Base-by-base conservation (phyloP, 2,888 invertebrate species). In the Drosophila differens region DNA sequence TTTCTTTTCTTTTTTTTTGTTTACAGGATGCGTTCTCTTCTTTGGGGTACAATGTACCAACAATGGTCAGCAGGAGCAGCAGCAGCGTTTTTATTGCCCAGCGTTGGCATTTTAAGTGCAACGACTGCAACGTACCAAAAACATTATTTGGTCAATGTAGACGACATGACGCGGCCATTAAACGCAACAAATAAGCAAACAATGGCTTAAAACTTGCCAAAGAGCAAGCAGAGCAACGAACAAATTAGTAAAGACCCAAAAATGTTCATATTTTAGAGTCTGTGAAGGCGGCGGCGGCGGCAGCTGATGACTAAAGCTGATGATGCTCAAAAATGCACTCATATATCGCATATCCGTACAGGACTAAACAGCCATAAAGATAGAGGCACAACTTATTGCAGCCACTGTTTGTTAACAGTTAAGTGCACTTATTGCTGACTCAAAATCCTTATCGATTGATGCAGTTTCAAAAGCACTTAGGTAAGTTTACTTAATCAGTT, bases 41-140 rank as follows among this genome's bases (percentile, higher is more conserved):
- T 78, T 61, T 62, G 78, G 88, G 89, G 88, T 85, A 89, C 89
- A 89, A 84, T 91, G 91, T 85, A 89, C 91, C 87, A 81, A 90
- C 89, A 87, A 89, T 91, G 91, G 85, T 82, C 89, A 86, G 76
- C 74, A 83, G 60, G 65, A 70, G 59, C 66, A 54, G 53, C 33
- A 54, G 53, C 32, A 71, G 58, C 67, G 71, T 82, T 91, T 92
- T 92, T 92, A 92, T 92, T 91, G 86, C 91, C 81, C 83, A 82
- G 83, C 88, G 79, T 70, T 91, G 92, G 91, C 91, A 91, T 92
- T 91, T 92, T 90, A 92, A 92, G 91, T 88, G 78, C 76, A 72
- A 66, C 73, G 62, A 30, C 55, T 39, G 57, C 57, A 57, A 14
- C 57, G 74, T 80, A 52, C 63, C 72, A 57, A 76, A 76, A 77